These are phyloP conservation scores for Drosophila kambysellisi DNA, from an alignment of 2,888 invertebrate species.

Conservation along the genomic window DNA sequence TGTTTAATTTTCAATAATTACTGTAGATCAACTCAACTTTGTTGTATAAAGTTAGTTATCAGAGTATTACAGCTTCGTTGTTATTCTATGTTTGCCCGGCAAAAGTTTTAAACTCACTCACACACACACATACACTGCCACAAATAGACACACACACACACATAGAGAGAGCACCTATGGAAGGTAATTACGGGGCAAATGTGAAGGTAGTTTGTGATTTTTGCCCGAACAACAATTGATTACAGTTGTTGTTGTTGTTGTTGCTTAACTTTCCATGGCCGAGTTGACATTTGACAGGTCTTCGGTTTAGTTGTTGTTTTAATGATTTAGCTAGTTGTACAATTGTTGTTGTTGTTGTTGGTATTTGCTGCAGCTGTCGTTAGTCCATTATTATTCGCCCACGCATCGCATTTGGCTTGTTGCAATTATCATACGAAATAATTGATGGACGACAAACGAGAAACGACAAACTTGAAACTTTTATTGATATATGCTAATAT, in stretches of 20 bases:
- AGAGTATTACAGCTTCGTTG: background rate
- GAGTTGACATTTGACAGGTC: slow-evolving; percentile 44
- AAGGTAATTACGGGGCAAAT: slow-evolving; percentile 73
- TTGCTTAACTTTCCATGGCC: slow-evolving; percentile 42
- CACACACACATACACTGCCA: slow-evolving; percentile 22
- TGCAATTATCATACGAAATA: slow-evolving; percentile 78
- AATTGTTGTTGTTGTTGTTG: slow-evolving; percentile 2
- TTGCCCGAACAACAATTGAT: slow-evolving; percentile 75
- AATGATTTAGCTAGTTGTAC: slow-evolving; percentile 12
- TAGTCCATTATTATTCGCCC: slow-evolving; percentile 39
- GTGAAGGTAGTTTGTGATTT: slow-evolving; percentile 69
- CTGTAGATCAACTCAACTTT: background rate
- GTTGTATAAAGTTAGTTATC: background rate
- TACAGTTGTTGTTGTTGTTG: slow-evolving; percentile 57
- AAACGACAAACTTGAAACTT: slow-evolving; percentile 32
- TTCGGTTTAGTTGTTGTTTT: slow-evolving; percentile 37
- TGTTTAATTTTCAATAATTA: background rate
- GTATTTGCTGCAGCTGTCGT: slow-evolving; percentile 4
- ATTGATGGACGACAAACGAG: slow-evolving; percentile 56
- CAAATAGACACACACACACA: slow-evolving; percentile 10
- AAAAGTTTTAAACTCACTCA: slow-evolving; percentile 48
- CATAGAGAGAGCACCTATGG: slow-evolving; percentile 35
- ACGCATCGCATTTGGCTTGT: slow-evolving; percentile 45
- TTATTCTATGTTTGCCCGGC: slow-evolving; percentile 16
- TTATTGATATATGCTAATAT: slow-evolving; percentile 2